Evolutionary conservation across 2,888 invertebrate genomes (phyloP).

Genomic region (Aproaerema taeniolella): DNA sequence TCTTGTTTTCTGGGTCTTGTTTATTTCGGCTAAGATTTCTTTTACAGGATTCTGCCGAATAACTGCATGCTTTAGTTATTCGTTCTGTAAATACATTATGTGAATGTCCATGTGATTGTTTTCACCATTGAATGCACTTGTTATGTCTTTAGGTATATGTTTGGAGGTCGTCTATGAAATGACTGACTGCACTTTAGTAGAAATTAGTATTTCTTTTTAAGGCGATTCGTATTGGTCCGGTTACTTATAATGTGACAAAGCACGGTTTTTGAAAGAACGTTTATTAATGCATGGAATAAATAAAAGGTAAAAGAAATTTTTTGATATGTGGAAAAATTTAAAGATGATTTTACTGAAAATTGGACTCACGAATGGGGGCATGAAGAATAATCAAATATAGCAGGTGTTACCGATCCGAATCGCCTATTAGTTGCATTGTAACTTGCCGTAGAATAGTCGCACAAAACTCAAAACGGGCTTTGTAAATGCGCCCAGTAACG

Average conservation of each 20-base stretch:
- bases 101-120: conserved; percentile 17
- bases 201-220: no score
- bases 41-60: conserved; percentile 34
- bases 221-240: no score
- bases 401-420: no score
- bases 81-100: conserved; percentile 16
- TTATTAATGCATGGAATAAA: no score
- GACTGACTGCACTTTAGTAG: conserved; percentile 35
- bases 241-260: no score
- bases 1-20: conserved; percentile 31
- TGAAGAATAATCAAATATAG: no score
- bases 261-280: no score
- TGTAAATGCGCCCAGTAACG: conserved; percentile 19
- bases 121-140: no score
- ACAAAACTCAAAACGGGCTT: conserved; percentile 22
- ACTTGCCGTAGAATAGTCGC: conserved; percentile 30
- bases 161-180: conserved; percentile 17
- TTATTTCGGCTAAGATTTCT: conserved; percentile 30
- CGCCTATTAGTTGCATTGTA: conserved; percentile 37
- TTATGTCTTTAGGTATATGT: conserved; percentile 15
- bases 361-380: no score
- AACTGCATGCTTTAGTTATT: conserved; percentile 22
- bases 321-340: no score
- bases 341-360: no score
- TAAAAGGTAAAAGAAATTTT: no score